Base-by-base conservation (phyloP, 1,140 invertebrate species). In the Trichonephila inaurata region DNA sequence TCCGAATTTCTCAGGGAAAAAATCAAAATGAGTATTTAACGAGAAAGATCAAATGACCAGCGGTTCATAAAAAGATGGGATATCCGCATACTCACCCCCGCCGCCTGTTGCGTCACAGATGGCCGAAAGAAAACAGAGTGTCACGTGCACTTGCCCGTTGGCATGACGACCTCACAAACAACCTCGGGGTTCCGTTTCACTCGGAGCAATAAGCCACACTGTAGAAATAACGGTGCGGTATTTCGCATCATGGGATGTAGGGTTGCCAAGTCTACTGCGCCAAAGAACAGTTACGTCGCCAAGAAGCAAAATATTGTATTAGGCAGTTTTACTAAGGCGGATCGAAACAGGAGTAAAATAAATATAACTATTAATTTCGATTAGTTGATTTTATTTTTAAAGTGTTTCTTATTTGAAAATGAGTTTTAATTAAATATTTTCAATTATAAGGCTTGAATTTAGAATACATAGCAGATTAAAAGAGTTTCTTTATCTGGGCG, bases 41-140 rank as follows among this genome's bases (percentile, higher is more conserved):
- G 10, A 5, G 3, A 51, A 51, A 10, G 51, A 51, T 12, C 19
- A 85, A 21, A n/a, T 85, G 83, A 85, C 83, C 83, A 85, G 51
- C 0, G 21, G 83, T 8, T n/a, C 6, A 51, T 19, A 24, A 16
- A 85, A 58, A 60, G 58, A 62, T 5, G 72, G 82, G 21, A 51
- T 24, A 28, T 58, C 82, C 82, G 21, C 44, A 24, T 88, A 88
- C 86, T 88, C 86, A 83, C 82, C 66, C 66, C n/a, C 40, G 5
- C 44, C 28, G 64, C 72, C 69, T 91, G 89, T 91, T 91, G 89
- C 89, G 89, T 91, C 89, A 91, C 89, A 91, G 89, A 24, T 61
- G 72, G 58, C 64, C 72, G 89, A 62, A 81, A 19, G 89, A 91
- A 62, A 92, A 92, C 90, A 92, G 7, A 12, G 7, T 44, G 62